These are phyloP conservation scores for Ceratitis capitata DNA, from an alignment of 1,140 invertebrate species.

Conservation along the genomic window DNA sequence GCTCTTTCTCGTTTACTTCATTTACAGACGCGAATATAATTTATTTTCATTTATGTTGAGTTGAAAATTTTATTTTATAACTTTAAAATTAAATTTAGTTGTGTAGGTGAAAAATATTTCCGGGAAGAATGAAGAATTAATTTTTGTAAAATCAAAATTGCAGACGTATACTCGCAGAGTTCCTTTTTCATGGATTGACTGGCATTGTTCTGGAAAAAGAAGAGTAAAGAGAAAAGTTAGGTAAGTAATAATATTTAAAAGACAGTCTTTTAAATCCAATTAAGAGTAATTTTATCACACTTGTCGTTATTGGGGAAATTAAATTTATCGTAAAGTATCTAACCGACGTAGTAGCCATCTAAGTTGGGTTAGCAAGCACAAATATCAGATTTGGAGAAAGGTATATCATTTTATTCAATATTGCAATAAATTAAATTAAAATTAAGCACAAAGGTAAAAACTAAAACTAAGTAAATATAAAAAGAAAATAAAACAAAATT, in stretches of 20 bases:
- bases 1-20: constrained; percentile 40
- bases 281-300: too few species aligned
- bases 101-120: neutral
- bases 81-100: neutral
- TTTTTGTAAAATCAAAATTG: neutral
- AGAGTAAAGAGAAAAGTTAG: neutral
- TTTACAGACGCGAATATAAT: neutral
- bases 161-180: neutral
- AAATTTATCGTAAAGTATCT: too few species aligned
- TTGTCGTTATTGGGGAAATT: too few species aligned
- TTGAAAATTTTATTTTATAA: neutral
- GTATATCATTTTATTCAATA: too few species aligned
- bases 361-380: too few species aligned
- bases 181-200: neutral
- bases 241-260: constrained; percentile 44
- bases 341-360: too few species aligned
- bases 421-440: too few species aligned
- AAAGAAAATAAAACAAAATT: too few species aligned
- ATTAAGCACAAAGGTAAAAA: too few species aligned
- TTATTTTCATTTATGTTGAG: neutral
- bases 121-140: neutral
- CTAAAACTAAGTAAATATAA: too few species aligned
- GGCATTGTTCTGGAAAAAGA: neutral
- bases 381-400: too few species aligned
- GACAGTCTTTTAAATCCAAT: too few species aligned